Percentiles rank a stretch among this genome's conserved stretches.
Evolutionary conservation across 2,797 vertebrate genomes (phyloP).

Genomic region (Cryptoblepharus egeriae): DNA sequence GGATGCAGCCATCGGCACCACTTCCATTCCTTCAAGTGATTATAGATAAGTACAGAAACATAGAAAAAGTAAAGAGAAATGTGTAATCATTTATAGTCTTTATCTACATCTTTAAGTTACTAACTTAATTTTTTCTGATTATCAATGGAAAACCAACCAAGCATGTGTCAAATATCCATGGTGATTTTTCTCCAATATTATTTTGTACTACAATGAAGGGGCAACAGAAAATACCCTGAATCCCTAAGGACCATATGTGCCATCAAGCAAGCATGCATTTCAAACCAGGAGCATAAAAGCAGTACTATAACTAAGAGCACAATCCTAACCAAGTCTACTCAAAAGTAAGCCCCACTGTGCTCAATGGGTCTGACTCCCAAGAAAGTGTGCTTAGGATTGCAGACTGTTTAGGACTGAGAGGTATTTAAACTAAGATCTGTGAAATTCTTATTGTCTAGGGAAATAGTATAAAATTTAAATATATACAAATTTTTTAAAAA

Average conservation of each 20-base stretch:
- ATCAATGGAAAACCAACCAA: not conserved
- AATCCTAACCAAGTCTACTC: too few relatives aligned
- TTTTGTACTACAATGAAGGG: not conserved
- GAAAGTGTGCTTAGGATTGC: too few relatives aligned
- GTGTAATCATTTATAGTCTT: not conserved
- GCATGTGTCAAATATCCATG: not conserved
- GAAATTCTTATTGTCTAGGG: not conserved
- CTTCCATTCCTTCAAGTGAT: not conserved
- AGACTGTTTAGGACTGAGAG: too few relatives aligned
- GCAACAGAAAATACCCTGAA: not conserved
- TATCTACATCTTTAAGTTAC: not conserved
- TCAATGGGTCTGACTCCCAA: too few relatives aligned
- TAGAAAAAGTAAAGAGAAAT: not conserved
- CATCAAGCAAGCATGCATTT: not conserved
- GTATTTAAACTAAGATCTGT: fast-evolving
- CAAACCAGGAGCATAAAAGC: not conserved
- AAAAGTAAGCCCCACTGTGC: too few relatives aligned
- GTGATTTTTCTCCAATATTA: not conserved
- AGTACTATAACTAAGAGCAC: fast-evolving
- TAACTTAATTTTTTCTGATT: not conserved
- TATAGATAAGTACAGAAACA: not conserved
- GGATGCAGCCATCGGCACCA: not conserved
- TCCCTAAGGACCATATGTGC: not conserved
- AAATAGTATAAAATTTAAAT: conserved; percentile 7
- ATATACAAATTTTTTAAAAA: too few relatives aligned